These are phyloP conservation scores for Amitus sp. DNA, from an alignment of 2,888 invertebrate species.

Conservation along the genomic window DNA sequence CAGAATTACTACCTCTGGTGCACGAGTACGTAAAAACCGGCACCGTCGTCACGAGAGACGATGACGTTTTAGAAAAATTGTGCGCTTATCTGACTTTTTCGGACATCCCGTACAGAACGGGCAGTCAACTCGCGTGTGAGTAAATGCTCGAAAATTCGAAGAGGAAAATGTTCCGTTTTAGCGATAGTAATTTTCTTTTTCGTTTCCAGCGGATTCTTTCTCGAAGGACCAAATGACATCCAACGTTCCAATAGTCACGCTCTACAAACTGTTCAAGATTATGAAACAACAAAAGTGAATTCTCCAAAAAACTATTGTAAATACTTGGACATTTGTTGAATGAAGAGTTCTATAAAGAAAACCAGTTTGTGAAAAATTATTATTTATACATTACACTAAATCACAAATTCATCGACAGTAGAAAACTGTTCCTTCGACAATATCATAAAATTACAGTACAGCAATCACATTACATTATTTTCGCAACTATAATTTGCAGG, in stretches of 20 bases:
- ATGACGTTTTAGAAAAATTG: conserved; percentile 64
- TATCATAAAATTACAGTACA: too few species aligned
- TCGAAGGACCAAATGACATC: conserved; percentile 35
- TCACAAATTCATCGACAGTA: not conserved
- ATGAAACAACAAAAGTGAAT: conserved; percentile 31
- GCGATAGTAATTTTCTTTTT: conserved; percentile 5
- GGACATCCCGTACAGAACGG: conserved; percentile 68
- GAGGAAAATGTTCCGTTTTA: too few species aligned
- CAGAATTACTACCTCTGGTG: conserved; percentile 65
- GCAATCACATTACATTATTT: too few species aligned
- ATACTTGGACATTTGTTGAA: too few species aligned
- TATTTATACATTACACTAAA: too few species aligned
- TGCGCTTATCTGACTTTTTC: conserved; percentile 71
- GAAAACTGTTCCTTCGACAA: conserved; percentile 55
- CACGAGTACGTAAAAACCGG: conserved; percentile 68
- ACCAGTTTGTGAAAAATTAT: too few species aligned
- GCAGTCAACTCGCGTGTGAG: conserved; percentile 52
- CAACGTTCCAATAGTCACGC: conserved; percentile 43
- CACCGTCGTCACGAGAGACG: conserved; percentile 59
- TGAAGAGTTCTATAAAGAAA: too few species aligned
- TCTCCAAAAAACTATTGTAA: too few species aligned
- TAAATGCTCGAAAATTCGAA: conserved; percentile 12
- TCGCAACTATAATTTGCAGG: too few species aligned
- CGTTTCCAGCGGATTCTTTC: conserved; percentile 47
- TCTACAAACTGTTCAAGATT: conserved; percentile 50